Evolutionary conservation across 2,797 vertebrate species (phyloP).

Genomic region (Sorex maritimensis): DNA sequence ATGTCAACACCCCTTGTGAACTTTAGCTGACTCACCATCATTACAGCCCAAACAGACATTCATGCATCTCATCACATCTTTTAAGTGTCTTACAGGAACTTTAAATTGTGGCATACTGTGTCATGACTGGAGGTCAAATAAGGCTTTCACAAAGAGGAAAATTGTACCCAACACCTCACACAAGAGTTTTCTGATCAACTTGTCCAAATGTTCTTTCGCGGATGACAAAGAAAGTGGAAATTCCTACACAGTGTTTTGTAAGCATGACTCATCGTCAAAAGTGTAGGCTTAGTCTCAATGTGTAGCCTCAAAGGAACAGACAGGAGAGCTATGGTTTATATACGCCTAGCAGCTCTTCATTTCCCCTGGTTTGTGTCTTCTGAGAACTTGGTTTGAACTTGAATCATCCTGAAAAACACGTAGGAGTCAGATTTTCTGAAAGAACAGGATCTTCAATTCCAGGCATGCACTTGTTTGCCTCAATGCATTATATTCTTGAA

Average conservation of each 20-base stretch:
- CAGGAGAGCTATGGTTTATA: background rate
- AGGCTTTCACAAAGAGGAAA: constrained; percentile 33
- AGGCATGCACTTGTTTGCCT: constrained; percentile 58
- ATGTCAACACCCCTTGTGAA: constrained; percentile 49
- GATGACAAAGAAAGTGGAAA: constrained; percentile 36
- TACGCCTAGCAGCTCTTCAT: background rate
- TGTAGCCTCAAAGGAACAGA: background rate
- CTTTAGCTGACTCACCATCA: constrained; percentile 49
- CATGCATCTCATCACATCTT: background rate
- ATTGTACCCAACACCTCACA: background rate
- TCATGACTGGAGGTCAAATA: constrained; percentile 19
- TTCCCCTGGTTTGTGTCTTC: background rate
- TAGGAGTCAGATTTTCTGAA: constrained; percentile 34
- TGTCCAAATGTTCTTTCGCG: constrained; percentile 39
- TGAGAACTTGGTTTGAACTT: constrained; percentile 30
- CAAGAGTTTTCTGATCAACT: constrained; percentile 26
- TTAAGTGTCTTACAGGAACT: background rate
- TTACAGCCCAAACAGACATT: constrained; percentile 29
- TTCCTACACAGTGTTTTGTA: constrained; percentile 38
- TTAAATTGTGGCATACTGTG: background rate
- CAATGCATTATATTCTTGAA: constrained; percentile 45
- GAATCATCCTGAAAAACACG: constrained; percentile 23
- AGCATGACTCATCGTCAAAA: background rate
- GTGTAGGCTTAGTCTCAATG: background rate
- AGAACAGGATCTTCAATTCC: constrained; percentile 27